These are phyloP conservation scores for Phocoena sinus DNA, from an alignment of 2,113 vertebrate genomes.

Conservation along the genomic window DNA sequence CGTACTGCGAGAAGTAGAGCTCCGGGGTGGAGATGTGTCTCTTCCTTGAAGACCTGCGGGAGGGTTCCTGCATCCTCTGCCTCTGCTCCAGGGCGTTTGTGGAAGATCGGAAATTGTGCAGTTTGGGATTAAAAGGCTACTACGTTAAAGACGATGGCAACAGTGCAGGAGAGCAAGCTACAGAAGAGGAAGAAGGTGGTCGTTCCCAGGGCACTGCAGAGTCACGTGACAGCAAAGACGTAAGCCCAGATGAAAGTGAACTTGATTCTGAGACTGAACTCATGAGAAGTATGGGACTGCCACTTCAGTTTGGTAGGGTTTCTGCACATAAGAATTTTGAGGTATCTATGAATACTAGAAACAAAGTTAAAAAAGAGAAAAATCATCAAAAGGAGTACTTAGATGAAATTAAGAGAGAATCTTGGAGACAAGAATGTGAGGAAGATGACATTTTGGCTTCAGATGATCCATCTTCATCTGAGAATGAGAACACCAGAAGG, in stretches of 20 bases:
- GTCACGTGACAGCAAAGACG: constrained; percentile 21
- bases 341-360: constrained; percentile 71
- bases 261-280: constrained; percentile 91
- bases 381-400: constrained; percentile 62
- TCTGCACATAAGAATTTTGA: constrained; percentile 70
- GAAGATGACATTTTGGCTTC: constrained; percentile 14
- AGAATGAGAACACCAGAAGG: neutral
- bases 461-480: constrained; percentile 39
- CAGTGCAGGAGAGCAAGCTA: constrained; percentile 38
- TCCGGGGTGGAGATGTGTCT: constrained; percentile 88
- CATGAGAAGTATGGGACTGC: constrained; percentile 95
- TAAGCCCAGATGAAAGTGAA: constrained; percentile 67
- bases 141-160: too few relatives aligned
- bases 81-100: constrained; percentile 91
- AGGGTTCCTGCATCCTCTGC: constrained; percentile 80
- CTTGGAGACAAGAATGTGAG: constrained; percentile 16
- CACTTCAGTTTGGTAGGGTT: constrained; percentile 87
- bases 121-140: too few relatives aligned
- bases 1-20: constrained; percentile 75
- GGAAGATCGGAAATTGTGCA: constrained; percentile 35
- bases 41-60: constrained; percentile 63
- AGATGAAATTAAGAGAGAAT: constrained; percentile 63
- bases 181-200: constrained; percentile 71
- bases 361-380: constrained; percentile 76
- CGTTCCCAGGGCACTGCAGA: neutral